Percentiles rank a stretch among this genome's conserved stretches.
Conservation (phyloP, 2,797 vertebrate genomes). For the Echeneis naucrates region DNA sequence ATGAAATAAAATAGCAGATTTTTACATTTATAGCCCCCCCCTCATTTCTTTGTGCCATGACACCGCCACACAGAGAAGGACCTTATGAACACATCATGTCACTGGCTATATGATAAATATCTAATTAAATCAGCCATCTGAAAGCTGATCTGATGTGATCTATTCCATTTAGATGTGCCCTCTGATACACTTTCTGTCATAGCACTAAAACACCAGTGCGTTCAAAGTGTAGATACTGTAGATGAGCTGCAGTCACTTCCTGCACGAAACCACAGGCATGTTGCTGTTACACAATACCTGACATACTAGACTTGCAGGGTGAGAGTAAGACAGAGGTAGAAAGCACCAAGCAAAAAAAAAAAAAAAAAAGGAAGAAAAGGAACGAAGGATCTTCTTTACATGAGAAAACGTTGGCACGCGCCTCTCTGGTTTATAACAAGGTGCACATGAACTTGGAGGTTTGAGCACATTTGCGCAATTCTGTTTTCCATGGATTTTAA, state of each 20-base stretch:
- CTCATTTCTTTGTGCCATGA: not conserved
- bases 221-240: constrained; percentile 65
- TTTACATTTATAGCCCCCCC: not conserved
- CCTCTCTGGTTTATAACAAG: not conserved
- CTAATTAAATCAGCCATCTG: not conserved
- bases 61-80: not conserved
- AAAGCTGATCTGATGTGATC: constrained; percentile 39
- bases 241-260: constrained; percentile 44
- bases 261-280: constrained; percentile 65
- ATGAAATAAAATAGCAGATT: not conserved
- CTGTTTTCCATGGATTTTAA: not conserved
- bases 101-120: constrained; percentile 4
- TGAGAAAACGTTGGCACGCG: not conserved
- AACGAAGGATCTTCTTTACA: not conserved
- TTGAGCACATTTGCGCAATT: not conserved
- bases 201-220: constrained; percentile 15
- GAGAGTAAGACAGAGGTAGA: constrained; percentile 32
- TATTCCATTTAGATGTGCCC: constrained; percentile 6
- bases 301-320: constrained; percentile 59
- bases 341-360: constrained; percentile 17
- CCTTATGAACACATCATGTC: constrained; percentile 8
- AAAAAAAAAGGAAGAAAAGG: not conserved
- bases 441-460: not conserved
- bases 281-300: constrained; percentile 68
- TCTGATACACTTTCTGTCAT: constrained; percentile 30